phyloP scores from a whole-genome alignment of 2,113 vertebrate genomes.

The Damaliscus lunatus region DNA sequence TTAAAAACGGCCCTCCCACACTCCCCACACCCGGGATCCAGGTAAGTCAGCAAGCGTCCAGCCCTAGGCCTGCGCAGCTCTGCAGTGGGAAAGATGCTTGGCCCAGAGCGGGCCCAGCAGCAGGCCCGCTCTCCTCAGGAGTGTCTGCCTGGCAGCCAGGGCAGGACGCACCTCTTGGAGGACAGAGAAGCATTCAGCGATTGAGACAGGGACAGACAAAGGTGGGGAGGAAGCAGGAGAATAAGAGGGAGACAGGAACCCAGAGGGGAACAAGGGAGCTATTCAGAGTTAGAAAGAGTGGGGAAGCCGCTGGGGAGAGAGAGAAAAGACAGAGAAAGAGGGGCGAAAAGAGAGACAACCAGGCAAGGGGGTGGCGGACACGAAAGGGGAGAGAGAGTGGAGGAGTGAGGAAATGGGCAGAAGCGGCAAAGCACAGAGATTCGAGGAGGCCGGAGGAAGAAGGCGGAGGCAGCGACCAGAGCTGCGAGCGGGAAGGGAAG shows the following conservation, averaged over 20 bases:
- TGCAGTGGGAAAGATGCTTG: background rate
- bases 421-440: background rate
- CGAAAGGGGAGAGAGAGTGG: background rate
- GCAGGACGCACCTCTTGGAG: conserved; percentile 14
- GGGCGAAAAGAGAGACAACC: background rate
- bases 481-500: background rate
- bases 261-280: conserved; percentile 29
- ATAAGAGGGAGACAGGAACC: conserved; percentile 31
- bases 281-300: conserved; percentile 50
- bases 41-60: background rate
- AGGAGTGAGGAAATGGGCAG: background rate
- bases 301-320: conserved; percentile 7
- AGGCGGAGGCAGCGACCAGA: background rate
- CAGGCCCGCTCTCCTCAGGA: background rate
- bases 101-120: background rate
- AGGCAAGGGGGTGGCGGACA: background rate
- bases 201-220: conserved; percentile 30
- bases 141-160: background rate
- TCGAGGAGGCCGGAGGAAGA: background rate
- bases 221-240: conserved; percentile 35
- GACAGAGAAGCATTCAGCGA: conserved; percentile 53
- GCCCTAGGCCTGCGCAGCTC: background rate
- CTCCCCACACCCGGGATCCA: background rate
- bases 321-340: background rate
- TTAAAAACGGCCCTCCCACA: background rate